Base-by-base conservation (phyloP, 2,888 invertebrate species). In the Eumacrocentrus americanus region DNA sequence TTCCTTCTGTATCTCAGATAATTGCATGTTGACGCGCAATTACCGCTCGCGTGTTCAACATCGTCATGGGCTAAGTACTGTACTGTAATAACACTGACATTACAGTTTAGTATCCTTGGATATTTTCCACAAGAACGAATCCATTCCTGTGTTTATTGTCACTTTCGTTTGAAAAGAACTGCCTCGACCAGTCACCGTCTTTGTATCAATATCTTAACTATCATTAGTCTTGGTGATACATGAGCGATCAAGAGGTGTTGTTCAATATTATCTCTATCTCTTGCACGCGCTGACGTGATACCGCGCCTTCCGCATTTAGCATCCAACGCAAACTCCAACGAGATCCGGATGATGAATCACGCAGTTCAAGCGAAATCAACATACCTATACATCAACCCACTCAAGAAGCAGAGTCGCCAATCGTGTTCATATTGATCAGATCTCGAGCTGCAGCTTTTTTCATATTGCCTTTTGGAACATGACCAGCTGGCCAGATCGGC, bases 291-390 rank as follows among this genome's bases (percentile, higher is more conserved):
- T 60, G 54, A 60, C 60, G 60, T 60, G 60, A 58, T 60, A 42
- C 29, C 38, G 40, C 29, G 35, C 55, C 55, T 60, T 56, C 51
- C 48, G 54, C 51, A 60, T 60, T 60, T 51, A 60, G 51, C 50
- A 55, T 56, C 51, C 37, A 59, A 42, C 58, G 37, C 48, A 54
- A 54, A 55, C 35, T 35, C 23, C 23, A 46, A 51, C 37, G 22
- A 54, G 44, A 60, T 60, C 44, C 50, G 34, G 55, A 60, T 60
- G 60, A 60, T 60, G 60, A 60, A 55, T 60, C 60, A 60, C 47
- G 12, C 34, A 6, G 22, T 54, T 44, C 12, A 54, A 54, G 37
- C 37, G 46, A 23, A 35, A 47, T 34, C 18, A 56, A 29, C 11
- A 29, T 42, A 46, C 16, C 18, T 46, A 35, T 18, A 54, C 18